phyloP scores from a whole-genome alignment of 2,113 vertebrate species.

The Panthera uncia region DNA sequence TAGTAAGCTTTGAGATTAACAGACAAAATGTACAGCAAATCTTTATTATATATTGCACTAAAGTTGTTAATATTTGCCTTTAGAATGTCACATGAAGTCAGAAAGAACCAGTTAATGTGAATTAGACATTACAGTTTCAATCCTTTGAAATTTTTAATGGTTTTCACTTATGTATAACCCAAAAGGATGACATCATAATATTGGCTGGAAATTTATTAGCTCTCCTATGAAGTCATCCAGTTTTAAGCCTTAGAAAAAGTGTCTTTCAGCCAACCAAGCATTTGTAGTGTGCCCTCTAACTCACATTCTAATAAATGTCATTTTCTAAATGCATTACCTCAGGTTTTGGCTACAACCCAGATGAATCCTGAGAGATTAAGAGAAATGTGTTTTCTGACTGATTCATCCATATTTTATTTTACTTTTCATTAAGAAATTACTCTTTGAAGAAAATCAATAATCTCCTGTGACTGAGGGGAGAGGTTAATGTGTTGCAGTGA shows the following conservation, averaged over 20 bases:
- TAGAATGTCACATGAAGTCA: neutral
- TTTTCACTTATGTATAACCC: neutral
- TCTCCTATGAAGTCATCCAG: conserved; percentile 54
- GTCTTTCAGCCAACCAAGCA: conserved; percentile 64
- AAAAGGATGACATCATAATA: conserved; percentile 66
- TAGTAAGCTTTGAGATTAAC: neutral
- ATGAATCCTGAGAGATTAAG: conserved; percentile 52
- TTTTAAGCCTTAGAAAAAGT: conserved; percentile 44
- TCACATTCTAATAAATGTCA: conserved; percentile 73
- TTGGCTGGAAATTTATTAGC: conserved; percentile 49
- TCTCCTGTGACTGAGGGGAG: conserved; percentile 44
- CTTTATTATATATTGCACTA: neutral
- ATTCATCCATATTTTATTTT: conserved; percentile 70
- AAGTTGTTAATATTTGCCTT: conserved; percentile 9
- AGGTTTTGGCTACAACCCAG: conserved; percentile 72
- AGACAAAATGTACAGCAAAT: neutral
- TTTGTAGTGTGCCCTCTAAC: conserved; percentile 68
- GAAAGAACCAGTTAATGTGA: neutral
- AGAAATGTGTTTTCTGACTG: conserved; percentile 69
- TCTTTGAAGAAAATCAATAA: conserved; percentile 75
- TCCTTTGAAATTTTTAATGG: conserved; percentile 21
- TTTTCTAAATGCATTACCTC: conserved; percentile 79
- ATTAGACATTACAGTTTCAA: neutral
- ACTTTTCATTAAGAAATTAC: conserved; percentile 78
- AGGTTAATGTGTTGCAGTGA: conserved; percentile 19